These are phyloP conservation scores for Kryptolebias marmoratus DNA, from an alignment of 2,113 vertebrate species.

Conservation along the genomic window DNA sequence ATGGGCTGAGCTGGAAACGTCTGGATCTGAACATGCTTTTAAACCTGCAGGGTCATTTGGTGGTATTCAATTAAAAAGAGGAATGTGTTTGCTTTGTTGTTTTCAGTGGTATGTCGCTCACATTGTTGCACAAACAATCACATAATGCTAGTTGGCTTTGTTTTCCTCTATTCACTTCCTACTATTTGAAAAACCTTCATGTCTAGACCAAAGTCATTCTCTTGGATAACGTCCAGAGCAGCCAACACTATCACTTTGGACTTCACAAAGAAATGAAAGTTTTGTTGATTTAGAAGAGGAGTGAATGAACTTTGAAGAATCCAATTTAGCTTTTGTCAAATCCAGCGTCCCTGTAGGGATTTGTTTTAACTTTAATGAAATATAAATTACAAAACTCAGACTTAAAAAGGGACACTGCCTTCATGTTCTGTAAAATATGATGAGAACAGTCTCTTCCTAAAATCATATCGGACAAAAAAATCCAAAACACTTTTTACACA, in stretches of 20 bases:
- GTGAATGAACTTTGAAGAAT: conserved; percentile 37
- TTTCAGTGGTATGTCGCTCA: conserved; percentile 61
- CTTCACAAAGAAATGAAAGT: conserved; percentile 23
- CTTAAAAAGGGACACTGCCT: conserved; percentile 24
- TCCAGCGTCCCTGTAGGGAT: background rate
- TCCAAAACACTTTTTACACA: conserved; percentile 13
- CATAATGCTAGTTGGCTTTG: conserved; percentile 48
- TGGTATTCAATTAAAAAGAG: conserved; percentile 59
- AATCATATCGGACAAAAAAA: conserved; percentile 15
- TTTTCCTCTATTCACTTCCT: conserved; percentile 48
- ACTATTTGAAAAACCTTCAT: conserved; percentile 52
- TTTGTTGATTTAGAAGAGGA: conserved; percentile 20
- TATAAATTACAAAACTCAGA: conserved; percentile 16
- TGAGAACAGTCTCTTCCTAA: conserved; percentile 20
- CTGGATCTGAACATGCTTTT: conserved; percentile 51
- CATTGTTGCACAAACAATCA: conserved; percentile 74
- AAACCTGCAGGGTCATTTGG: conserved; percentile 38
- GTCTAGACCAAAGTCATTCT: conserved; percentile 50
- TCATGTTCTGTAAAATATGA: conserved; percentile 34
- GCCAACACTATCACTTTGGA: conserved; percentile 40
- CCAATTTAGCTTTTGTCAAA: conserved; percentile 23
- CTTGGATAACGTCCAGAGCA: conserved; percentile 37
- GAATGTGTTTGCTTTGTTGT: conserved; percentile 74
- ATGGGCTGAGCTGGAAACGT: conserved; percentile 48
- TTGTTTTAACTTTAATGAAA: conserved; percentile 38